Evolutionary conservation across 2,797 vertebrate genomes (phyloP), one percentile per base, ranked within the genome.

Genomic region (Telmatherina bonti): DNA sequence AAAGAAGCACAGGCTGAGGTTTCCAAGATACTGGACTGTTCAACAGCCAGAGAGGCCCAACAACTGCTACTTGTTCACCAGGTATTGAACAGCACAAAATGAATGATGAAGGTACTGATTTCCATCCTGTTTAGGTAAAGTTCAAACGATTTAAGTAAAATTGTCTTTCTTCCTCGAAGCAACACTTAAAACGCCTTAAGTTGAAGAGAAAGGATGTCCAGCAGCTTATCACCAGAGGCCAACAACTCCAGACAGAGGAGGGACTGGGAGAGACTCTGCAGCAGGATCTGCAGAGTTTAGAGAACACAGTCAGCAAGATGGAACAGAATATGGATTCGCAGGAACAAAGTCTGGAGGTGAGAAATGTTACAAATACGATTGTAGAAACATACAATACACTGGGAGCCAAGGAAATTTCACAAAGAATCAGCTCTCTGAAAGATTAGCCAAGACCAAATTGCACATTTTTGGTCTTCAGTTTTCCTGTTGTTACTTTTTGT

Each of bases 61-160:
- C 96, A 97, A n/a, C 83, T 98, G 10, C 93, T 97, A 6, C 93
- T 96, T 31, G 94, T 93, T 85, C 95, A 98, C 90, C 96, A 99
- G 96, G 98, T 99, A 66, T 13, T 3, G 24, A 24, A 82, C 22
- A 12, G 47, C 27, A 12, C 11, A 54, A 26, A 47, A 11, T 31
- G 0, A 43, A 62, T 4, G 24, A 30, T 24, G 29, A 30, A 15
- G 5, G 29, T 3, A 43, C 22, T 1, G 9, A 13, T 51, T 26
- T 41, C 0, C 7, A 41, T 11, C 1, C 22, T 36, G 3, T 51
- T 52, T 43, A 8, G 30, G 3, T 31, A 33, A 24, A 38, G 15
- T 54, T 52, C 1, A 31, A 54, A 22, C 7, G 5, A 5, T 27
- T 33, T 6, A 5, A 16, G 2, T 27, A 5, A 29, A 51, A 20